These are phyloP conservation scores for Drosophila jambulina DNA, from an alignment of 1,140 invertebrate species.

Conservation along the genomic window DNA sequence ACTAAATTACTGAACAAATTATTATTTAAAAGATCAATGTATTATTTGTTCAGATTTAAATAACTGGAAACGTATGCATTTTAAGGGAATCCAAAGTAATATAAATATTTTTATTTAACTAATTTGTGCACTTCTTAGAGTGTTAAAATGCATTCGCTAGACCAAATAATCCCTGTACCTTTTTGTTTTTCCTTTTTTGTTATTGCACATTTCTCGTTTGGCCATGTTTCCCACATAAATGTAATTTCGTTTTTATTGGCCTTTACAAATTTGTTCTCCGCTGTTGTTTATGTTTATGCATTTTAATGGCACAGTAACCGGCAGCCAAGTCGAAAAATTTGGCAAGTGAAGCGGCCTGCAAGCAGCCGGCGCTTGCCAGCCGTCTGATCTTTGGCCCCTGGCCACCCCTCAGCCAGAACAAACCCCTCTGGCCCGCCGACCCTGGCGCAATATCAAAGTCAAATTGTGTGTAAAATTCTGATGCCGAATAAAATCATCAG, in stretches of 20 bases:
- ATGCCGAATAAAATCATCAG: constrained; percentile 70
- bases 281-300: constrained; percentile 63
- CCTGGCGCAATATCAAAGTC: constrained; percentile 69
- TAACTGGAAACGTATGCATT: accelerated
- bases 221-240: constrained; percentile 50
- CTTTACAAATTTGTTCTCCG: constrained; percentile 48
- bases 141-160: constrained; percentile 1
- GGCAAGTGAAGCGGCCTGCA: constrained; percentile 52
- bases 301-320: constrained; percentile 56
- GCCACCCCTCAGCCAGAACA: background rate
- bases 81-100: background rate
- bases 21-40: background rate
- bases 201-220: constrained; percentile 39
- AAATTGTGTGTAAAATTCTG: constrained; percentile 67
- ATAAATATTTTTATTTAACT: background rate
- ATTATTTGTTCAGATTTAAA: background rate
- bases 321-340: constrained; percentile 44
- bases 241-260: constrained; percentile 45
- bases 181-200: constrained; percentile 5
- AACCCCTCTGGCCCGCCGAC: constrained; percentile 22
- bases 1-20: no score
- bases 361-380: constrained; percentile 53
- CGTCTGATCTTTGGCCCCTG: constrained; percentile 34
- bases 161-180: background rate
- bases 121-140: background rate